Evolutionary conservation across 2,797 vertebrate species (phyloP), one percentile per base, ranked within the genome.

Genomic region (Sarcophilus harrisii): DNA sequence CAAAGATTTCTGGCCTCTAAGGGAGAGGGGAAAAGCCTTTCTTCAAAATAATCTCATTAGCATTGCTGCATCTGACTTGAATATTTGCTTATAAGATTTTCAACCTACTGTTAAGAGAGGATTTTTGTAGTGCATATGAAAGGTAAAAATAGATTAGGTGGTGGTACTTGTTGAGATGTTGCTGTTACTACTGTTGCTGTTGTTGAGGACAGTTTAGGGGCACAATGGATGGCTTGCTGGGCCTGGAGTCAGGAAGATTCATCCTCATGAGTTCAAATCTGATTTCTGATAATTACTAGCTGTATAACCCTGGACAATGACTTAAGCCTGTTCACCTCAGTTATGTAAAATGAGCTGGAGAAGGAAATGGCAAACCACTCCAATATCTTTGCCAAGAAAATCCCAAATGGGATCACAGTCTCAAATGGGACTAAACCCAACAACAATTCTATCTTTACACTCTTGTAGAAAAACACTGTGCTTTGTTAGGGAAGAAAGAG

Each of bases 81-180:
- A 57, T 94, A 96, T 73, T 91, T 62, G 45, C 52, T 96, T 49
- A 58, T 21, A 90, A 21, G n/a, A 2, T 21, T 38, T 8, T 92
- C 66, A 95, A 30, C 49, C 52, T 91, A n/a, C 24, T 81, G 28
- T 49, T 87, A 90, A 52, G 49, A 93, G 91, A 93, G 93, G 45
- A 96, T 57, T 73, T 81, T 91, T 81, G 9, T 58, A 38, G 21
- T 58, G 94, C 29, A 49, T 11, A 1, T 45, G 66, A 87, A 49
- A 87, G 9, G 38, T 27, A 45, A 9, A 38, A 28, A 28, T 21
- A 49, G 16, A 38, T 32, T n/a, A 66, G 62, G 16, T 18, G 62
- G 32, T 66, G 6, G 66, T 18, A 16, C n/a, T 81, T 81, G 66
- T 45, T 38, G n/a, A 9, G 16, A n/a, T 16, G 58, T 28, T 59